Percentiles rank a stretch among this genome's conserved stretches.
phyloP scores from a whole-genome alignment of 92 coral and sea anemone species.

The Chrysogorgia sp. region DNA sequence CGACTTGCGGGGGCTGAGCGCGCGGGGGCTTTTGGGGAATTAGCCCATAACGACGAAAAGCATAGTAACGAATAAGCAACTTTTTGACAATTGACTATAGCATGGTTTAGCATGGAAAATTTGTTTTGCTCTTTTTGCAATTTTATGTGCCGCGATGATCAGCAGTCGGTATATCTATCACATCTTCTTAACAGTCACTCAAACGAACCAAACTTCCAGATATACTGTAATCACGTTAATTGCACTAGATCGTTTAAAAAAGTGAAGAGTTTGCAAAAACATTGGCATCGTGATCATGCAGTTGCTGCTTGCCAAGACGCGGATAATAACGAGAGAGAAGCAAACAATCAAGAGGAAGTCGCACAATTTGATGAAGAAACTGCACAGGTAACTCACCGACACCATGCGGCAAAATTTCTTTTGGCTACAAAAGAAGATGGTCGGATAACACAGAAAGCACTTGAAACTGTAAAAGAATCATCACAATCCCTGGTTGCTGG shows the following conservation, averaged over 20 bases:
- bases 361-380: not conserved
- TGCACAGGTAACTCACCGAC: not conserved
- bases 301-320: not conserved
- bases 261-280: conserved; percentile 20
- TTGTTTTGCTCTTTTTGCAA: no score
- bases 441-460: conserved; percentile 17
- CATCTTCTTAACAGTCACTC: conserved; percentile 21
- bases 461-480: conserved; percentile 25
- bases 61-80: no score
- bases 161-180: not conserved
- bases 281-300: conserved; percentile 15
- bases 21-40: no score
- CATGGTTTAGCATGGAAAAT: no score
- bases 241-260: conserved; percentile 33
- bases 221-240: conserved; percentile 16
- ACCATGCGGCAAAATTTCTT: not conserved
- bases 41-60: no score
- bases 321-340: not conserved
- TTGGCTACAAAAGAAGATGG: no score
- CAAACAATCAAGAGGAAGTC: not conserved
- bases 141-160: no score
- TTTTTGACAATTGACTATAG: no score
- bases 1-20: no score
- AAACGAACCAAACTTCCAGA: conserved; percentile 35
- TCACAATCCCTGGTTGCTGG: conserved; percentile 25